Evolutionary conservation across 2,888 invertebrate species (phyloP).

Genomic region (Cabera pusaria): DNA sequence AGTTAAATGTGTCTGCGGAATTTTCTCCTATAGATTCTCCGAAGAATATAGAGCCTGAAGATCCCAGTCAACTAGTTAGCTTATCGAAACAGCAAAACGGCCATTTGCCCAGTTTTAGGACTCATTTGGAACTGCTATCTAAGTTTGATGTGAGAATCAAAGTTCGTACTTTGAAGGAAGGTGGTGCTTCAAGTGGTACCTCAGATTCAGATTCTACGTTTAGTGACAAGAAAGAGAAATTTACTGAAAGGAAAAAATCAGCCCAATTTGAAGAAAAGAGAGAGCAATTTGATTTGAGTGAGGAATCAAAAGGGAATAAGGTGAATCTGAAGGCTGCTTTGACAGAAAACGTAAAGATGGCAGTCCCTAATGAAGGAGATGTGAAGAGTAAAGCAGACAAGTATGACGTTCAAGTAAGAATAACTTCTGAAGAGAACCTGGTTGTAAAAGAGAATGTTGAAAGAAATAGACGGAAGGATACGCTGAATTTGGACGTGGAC

Average conservation of each 20-base stretch:
- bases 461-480: slow-evolving; percentile 59
- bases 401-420: slow-evolving; percentile 76
- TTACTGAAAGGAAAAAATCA: slow-evolving; percentile 38
- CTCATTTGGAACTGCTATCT: slow-evolving; percentile 74
- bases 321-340: slow-evolving; percentile 58
- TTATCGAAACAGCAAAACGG: slow-evolving; percentile 42
- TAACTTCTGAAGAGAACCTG: slow-evolving; percentile 76
- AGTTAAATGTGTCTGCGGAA: slow-evolving; percentile 44
- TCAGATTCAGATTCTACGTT: slow-evolving; percentile 65
- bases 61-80: slow-evolving; percentile 49
- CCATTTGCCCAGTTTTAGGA: slow-evolving; percentile 60
- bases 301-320: slow-evolving; percentile 48
- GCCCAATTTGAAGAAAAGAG: slow-evolving; percentile 53
- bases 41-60: slow-evolving; percentile 45
- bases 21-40: slow-evolving; percentile 37
- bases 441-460: slow-evolving; percentile 66
- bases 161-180: slow-evolving; percentile 73
- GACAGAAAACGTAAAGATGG: slow-evolving; percentile 72
- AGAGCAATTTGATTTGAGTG: slow-evolving; percentile 53
- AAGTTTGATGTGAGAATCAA: slow-evolving; percentile 82
- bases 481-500: slow-evolving; percentile 80
- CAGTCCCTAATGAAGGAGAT: slow-evolving; percentile 73
- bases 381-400: slow-evolving; percentile 68
- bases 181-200: slow-evolving; percentile 61
- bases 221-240: slow-evolving; percentile 46